Evolutionary conservation across 2,797 vertebrate genomes (phyloP).

Genomic region (Rhabdomys pumilio): DNA sequence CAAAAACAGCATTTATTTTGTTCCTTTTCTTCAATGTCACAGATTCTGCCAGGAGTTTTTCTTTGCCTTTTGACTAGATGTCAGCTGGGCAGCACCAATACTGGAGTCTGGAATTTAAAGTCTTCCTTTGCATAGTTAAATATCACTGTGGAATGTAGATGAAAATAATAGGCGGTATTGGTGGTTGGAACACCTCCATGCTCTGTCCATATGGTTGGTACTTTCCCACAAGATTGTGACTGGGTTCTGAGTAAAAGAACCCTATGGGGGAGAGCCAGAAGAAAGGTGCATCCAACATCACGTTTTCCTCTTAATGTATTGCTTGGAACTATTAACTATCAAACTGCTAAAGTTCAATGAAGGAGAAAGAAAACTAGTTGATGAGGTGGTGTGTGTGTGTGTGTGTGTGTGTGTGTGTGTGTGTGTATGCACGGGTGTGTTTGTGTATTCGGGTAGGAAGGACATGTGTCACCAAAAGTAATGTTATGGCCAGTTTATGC

Average conservation of each 20-base stretch:
- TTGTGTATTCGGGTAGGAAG: not conserved
- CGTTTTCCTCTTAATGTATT: not conserved
- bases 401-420: too few relatives aligned
- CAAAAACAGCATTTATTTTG: not conserved
- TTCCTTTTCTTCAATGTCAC: not conserved
- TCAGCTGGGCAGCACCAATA: not conserved
- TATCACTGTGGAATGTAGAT: not conserved
- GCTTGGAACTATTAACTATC: not conserved
- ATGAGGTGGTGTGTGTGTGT: not conserved
- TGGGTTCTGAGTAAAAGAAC: not conserved
- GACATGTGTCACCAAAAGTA: not conserved
- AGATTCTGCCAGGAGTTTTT: not conserved
- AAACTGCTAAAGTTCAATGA: not conserved
- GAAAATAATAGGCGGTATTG: not conserved
- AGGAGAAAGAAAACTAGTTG: not conserved
- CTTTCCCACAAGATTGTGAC: not conserved
- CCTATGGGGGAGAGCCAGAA: not conserved
- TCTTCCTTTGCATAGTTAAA: constrained; percentile 4
- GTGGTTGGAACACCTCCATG: not conserved
- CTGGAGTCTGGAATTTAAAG: not conserved
- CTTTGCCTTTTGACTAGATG: not conserved
- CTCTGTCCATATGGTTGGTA: not conserved
- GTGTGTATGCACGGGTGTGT: too few relatives aligned
- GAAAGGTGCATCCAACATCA: not conserved
- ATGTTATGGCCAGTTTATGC: not conserved